Base-by-base conservation (phyloP, 2,888 invertebrate genomes). In the Eudasyphora cyanicolor region DNA sequence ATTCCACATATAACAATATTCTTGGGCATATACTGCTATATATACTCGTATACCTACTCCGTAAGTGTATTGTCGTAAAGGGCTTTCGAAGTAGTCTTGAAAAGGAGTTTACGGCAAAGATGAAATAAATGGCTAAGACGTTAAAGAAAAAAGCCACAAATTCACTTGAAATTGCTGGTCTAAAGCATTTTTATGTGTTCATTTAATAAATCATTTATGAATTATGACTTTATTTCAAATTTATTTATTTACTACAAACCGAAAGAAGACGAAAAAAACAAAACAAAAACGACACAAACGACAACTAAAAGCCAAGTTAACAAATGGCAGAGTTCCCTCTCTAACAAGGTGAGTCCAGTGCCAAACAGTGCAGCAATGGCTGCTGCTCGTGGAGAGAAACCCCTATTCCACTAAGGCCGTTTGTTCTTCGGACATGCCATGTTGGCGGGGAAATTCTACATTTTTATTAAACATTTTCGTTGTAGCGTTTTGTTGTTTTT, bases 201-300 rank as follows among this genome's bases (percentile, higher is more conserved):
- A 87, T 87, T 88, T 87, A 87, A 89, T 88, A 89, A 89, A 89
- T 89, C 88, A 88, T 88, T 88, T 87, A 86, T 88, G 87, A 89
- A 88, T 87, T 88, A 89, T 88, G 88, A 87, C 87, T 89, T 88
- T 86, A 87, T 87, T 88, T 80, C 8, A 14, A 21, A 67, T 42
- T 67, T 67, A 42, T 7, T 60, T 42, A 32, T 62, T n/a, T 60
- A 29, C 8, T n/a, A n/a, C n/a, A n/a, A n/a, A n/a, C n/a, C n/a
- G n/a, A n/a, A n/a, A n/a, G n/a, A n/a, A n/a, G n/a, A n/a, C n/a
- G n/a, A n/a, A 14, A n/a, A n/a, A 60, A 24, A 7, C 12, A 21
- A 24, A 21, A 54, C 12, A 60, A 60, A 60, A 27, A 60, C 60
- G 21, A 60, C 10, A 45, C 45, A 51, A 24, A 27, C 45, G 45